Percentiles rank a stretch among this genome's conserved stretches.
phyloP scores from a whole-genome alignment of 2,888 invertebrate species.

The Steinernema carpocapsae region DNA sequence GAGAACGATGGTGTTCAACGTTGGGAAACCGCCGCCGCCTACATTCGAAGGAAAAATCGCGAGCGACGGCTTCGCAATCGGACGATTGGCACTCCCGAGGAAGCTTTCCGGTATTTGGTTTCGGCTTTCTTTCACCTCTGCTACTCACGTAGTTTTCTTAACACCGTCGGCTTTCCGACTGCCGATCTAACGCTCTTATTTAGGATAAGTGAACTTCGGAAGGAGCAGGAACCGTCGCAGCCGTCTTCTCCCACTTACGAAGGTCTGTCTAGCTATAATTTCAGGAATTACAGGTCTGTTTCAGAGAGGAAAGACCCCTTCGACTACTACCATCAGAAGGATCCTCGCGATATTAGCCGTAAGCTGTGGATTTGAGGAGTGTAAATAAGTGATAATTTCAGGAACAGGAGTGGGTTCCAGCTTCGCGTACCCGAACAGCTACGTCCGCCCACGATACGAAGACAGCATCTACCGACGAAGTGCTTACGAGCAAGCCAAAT shows the following conservation, averaged over 20 bases:
- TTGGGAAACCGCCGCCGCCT: constrained; percentile 62
- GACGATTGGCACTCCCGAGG: constrained; percentile 64
- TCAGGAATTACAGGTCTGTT: neutral
- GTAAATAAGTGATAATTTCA: neutral
- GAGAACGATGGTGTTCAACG: constrained; percentile 47
- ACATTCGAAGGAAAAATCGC: constrained; percentile 65
- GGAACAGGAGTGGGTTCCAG: neutral
- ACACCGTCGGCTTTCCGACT: neutral
- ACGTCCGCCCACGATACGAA: constrained; percentile 52
- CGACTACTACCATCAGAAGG: constrained; percentile 21
- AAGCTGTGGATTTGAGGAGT: neutral
- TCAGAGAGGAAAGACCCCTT: constrained; percentile 22
- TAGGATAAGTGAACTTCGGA: constrained; percentile 21
- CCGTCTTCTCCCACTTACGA: constrained; percentile 24
- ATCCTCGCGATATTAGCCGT: constrained; percentile 1
- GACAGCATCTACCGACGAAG: constrained; percentile 50
- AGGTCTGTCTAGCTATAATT: neutral
- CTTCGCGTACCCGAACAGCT: constrained; percentile 34
- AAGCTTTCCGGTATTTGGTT: constrained; percentile 46
- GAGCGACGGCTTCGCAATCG: constrained; percentile 62
- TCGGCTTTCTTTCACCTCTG: too few relatives aligned
- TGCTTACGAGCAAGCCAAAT: constrained; percentile 46
- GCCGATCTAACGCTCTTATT: neutral
- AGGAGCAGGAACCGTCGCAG: constrained; percentile 21
- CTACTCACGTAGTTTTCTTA: too few relatives aligned